Base-by-base conservation (phyloP, 2,888 invertebrate genomes). In the Dasysyrphus tricinctus region DNA sequence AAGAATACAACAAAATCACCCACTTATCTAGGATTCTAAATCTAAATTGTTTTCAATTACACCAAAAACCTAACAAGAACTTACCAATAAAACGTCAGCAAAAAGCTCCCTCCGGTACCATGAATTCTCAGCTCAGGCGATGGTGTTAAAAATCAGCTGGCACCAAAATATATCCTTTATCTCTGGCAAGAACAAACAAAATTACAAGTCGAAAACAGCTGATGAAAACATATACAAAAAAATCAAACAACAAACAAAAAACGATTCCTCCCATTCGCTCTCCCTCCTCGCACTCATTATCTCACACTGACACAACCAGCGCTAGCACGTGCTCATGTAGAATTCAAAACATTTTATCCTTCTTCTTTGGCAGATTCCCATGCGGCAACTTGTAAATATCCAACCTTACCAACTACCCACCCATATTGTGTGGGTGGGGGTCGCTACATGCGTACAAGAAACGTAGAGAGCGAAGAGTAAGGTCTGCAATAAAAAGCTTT, bases 131-230 rank as follows among this genome's bases (percentile, higher is more conserved):
- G 63, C 69, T 61, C 16, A 1, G 24, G 14, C 51, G 12, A 7
- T 75, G 63, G 80, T 86, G 86, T 82, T 79, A 67, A 79, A 76
- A 81, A 82, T 74, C 86, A 86, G 86, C 82, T 82, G 86, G 82
- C 78, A 72, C 65, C 75, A 19, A 67, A 63, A 47, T 11, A 54
- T 72, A 72, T 54, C 32, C 47, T 51, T 75, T 80, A 75, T 44
- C 69, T 39, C 69, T 39, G 47, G 56, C 8, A 49, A 19, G 3
- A 78, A 39, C 7, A 12, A 19, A 16, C n/a, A 29, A 19, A 24
- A 57, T 42, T 67, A 47, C 19, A 14, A 34, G 32, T 42, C 29
- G 7, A 24, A 39, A 85, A 78, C 82, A 86, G 82, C 82, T 86
- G 86, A 86, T 74, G 63, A 56, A 65, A 51, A 49, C 32, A 32